Base-by-base conservation (phyloP, 1,140 invertebrate species). In the Neodiprion fabricii region DNA sequence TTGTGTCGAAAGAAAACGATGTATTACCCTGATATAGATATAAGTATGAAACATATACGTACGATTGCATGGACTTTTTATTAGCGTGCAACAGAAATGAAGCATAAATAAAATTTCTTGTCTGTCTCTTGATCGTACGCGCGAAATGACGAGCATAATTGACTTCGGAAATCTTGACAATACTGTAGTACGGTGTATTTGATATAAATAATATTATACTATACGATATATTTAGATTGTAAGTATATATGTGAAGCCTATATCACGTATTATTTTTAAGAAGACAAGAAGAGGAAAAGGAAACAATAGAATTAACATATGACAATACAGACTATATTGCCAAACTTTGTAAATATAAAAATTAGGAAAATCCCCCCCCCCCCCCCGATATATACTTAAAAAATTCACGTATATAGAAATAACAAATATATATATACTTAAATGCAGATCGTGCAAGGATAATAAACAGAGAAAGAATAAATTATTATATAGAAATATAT, bases 151-250 rank as follows among this genome's bases (percentile, higher is more conserved):
- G 28, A 40, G 28, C 28, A 40, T 40, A 28, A 74, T 17, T 73
- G 9, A 12, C 65, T 17, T 10, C 23, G 7, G 47, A 47, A 50
- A 71, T 48, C 28, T 83, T 74, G 84, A 86, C 85, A 85, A 87
- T 86, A 86, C 78, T 78, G 76, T 80, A 70, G 84, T 85, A 79
- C 82, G 82, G 80, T 73, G 76, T 53, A 28, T 75, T 71, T 79
- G 77, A 79, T 67, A 79, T 71, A 77, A 69, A 69, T 74, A 74
- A 76, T 67, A 79, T 40, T 40, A 40, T 40, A 40, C 28, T 40
- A 40, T 40, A 40, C 28, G 5, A 40, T 72, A 80, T 69, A 69
- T 69, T 28, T 28, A 69, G 21, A 48, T 49, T 71, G 48, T 17
- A 71, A 50, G 48, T 71, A 71, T 48, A 50, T 71, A 71, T 71